Percentiles rank a stretch among this genome's conserved stretches.
Evolutionary conservation across 2,888 invertebrate genomes (phyloP).

Genomic region (Balanococcus diminutus): DNA sequence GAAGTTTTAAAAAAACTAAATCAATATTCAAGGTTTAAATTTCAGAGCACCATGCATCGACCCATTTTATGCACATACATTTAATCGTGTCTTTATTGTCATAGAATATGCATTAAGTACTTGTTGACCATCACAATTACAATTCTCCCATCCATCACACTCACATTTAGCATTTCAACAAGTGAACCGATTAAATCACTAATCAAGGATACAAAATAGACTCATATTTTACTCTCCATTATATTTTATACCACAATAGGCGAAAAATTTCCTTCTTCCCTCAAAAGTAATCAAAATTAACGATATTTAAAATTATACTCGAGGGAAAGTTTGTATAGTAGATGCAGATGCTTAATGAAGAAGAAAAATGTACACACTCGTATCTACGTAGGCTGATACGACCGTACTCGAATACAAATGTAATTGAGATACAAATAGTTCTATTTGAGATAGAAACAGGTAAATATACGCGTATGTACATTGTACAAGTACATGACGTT

Average conservation of each 20-base stretch:
- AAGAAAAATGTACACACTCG: background rate
- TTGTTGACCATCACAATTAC: background rate
- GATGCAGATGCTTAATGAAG: conserved; percentile 36
- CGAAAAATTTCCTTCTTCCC: too few relatives aligned
- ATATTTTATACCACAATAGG: background rate
- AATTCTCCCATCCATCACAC: background rate
- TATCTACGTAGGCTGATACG: background rate
- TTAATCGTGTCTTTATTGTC: too few relatives aligned
- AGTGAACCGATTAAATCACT: background rate
- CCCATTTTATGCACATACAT: background rate
- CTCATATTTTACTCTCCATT: background rate
- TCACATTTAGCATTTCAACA: background rate
- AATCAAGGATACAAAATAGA: background rate
- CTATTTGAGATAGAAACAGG: conserved; percentile 20
- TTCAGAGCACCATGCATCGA: background rate
- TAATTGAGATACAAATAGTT: conserved; percentile 28
- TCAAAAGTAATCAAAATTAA: background rate
- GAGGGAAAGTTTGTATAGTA: conserved; percentile 35
- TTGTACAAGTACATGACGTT: background rate
- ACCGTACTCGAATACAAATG: conserved; percentile 10
- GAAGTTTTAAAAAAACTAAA: too few relatives aligned
- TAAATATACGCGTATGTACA: background rate
- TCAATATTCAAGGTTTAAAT: background rate
- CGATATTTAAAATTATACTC: background rate
- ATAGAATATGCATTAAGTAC: background rate